These are phyloP conservation scores for Cebidichthys violaceus DNA, from an alignment of 2,113 vertebrate genomes.

Conservation along the genomic window DNA sequence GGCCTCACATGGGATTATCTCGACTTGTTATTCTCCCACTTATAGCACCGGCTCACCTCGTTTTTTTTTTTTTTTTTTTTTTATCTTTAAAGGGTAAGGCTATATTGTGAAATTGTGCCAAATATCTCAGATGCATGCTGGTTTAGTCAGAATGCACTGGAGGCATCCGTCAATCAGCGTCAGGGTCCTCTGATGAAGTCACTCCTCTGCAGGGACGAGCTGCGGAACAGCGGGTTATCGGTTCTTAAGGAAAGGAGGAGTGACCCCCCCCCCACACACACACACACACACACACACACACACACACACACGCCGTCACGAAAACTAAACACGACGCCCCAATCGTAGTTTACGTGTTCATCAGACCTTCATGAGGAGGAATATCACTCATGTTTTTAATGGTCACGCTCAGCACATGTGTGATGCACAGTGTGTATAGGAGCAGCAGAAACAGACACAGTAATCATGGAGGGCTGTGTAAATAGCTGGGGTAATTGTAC, in stretches of 20 bases:
- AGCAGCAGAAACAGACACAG: constrained; percentile 17
- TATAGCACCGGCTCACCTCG: constrained; percentile 69
- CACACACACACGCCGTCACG: too few relatives aligned
- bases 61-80: constrained; percentile 39
- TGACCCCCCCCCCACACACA: too few relatives aligned
- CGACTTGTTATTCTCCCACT: constrained; percentile 74
- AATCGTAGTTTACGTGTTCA: background rate
- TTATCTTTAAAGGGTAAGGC: constrained; percentile 18
- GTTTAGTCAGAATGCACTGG: constrained; percentile 64
- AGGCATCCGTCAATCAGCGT: constrained; percentile 73
- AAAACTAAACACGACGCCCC: background rate
- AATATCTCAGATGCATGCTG: constrained; percentile 45
- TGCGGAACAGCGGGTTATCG: background rate
- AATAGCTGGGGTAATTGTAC: constrained; percentile 60
- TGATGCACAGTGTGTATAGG: constrained; percentile 2
- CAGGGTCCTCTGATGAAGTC: constrained; percentile 1
- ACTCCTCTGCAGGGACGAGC: constrained; percentile 16
- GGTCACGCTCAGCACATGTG: background rate
- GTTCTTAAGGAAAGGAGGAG: background rate
- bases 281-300: too few relatives aligned
- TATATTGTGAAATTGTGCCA: constrained; percentile 56
- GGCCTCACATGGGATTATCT: constrained; percentile 79
- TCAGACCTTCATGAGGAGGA: background rate
- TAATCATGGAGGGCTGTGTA: constrained; percentile 44
- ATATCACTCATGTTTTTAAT: background rate